Conservation (phyloP, 2,888 invertebrate genomes). For the Tupiocoris notatus region DNA sequence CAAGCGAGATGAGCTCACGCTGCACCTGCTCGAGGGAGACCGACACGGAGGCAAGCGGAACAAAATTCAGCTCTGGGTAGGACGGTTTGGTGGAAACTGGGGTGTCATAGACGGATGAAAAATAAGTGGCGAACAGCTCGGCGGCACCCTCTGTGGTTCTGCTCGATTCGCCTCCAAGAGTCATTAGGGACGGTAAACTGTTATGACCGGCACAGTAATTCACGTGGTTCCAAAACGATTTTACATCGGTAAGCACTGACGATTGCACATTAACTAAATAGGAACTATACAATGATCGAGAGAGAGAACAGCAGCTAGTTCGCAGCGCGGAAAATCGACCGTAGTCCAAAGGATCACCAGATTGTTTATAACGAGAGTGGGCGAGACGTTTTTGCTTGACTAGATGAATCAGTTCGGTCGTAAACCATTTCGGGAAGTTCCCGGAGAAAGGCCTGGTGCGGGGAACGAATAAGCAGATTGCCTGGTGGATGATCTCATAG, state of each 20-base stretch:
- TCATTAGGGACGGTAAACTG: background rate
- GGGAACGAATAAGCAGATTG: background rate
- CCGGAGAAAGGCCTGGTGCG: background rate
- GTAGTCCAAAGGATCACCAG: background rate
- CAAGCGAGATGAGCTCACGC: background rate
- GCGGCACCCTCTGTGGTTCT: background rate
- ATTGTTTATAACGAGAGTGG: conserved; percentile 2
- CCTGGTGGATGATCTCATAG: background rate
- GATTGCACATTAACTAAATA: background rate
- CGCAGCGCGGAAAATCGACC: background rate
- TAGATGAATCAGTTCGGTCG: background rate
- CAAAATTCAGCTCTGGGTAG: background rate
- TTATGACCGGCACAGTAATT: background rate
- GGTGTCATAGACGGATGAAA: background rate
- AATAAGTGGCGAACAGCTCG: background rate
- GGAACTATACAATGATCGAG: background rate
- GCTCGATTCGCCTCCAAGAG: background rate
- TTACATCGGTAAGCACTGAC: background rate
- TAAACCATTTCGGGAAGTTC: conserved; percentile 1
- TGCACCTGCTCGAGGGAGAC: background rate
- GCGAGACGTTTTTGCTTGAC: background rate
- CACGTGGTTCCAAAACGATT: conserved; percentile 10
- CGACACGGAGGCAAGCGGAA: background rate
- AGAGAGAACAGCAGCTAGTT: background rate
- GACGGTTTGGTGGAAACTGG: background rate